Evolutionary conservation across 2,797 vertebrate genomes (phyloP).

Genomic region (Atherinosoma microstoma): DNA sequence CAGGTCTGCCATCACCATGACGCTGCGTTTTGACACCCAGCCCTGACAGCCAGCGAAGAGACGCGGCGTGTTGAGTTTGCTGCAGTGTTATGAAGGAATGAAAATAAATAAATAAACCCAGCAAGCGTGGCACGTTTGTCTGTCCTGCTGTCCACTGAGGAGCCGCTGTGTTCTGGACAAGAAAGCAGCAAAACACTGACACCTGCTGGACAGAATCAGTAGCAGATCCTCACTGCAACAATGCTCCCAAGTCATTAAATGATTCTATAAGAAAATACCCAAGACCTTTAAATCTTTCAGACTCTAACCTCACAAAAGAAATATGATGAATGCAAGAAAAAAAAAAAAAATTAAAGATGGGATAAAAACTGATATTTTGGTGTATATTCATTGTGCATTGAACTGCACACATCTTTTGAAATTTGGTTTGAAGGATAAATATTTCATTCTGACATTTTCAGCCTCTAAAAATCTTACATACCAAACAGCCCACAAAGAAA

Average conservation of each 20-base stretch:
- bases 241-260: neutral
- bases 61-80: slow-evolving; percentile 11
- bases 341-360: neutral
- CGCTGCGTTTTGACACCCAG: slow-evolving; percentile 14
- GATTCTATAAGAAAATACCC: neutral
- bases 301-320: neutral
- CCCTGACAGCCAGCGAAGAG: slow-evolving; percentile 6
- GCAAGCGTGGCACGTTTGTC: slow-evolving; percentile 11
- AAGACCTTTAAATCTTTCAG: neutral
- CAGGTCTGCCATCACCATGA: slow-evolving; percentile 9
- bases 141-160: slow-evolving; percentile 7
- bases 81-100: neutral
- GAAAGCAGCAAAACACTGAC: slow-evolving; percentile 38
- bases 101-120: neutral
- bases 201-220: slow-evolving; percentile 42
- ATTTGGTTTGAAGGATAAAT: neutral
- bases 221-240: neutral
- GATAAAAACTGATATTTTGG: neutral
- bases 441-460: neutral
- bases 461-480: no score
- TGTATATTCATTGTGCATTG: neutral
- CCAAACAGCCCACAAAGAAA: no score
- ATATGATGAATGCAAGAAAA: neutral
- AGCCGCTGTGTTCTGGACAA: neutral
- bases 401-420: neutral